A percentile compares a stretch with the other conserved stretches of the same genome.
Conservation (phyloP, 2,113 vertebrate species). For the Rhineura floridana region DNA sequence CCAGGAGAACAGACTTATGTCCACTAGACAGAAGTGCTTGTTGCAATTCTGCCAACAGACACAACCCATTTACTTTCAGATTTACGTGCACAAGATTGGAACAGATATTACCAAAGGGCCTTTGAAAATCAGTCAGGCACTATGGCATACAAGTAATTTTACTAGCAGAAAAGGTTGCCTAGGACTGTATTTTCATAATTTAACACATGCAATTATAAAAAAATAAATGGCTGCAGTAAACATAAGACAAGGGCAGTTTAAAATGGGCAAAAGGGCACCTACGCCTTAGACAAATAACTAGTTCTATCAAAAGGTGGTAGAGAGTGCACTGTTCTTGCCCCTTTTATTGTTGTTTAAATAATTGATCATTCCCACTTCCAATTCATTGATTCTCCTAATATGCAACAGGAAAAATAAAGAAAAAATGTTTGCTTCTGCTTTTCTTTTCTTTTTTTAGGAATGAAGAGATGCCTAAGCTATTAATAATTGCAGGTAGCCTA, state of each 20-base stretch:
- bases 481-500: constrained; percentile 9
- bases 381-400: constrained; percentile 37
- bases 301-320: constrained; percentile 24
- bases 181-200: constrained; percentile 41
- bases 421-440: background rate
- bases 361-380: constrained; percentile 31
- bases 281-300: constrained; percentile 39
- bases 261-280: constrained; percentile 11
- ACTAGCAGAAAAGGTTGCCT: constrained; percentile 25
- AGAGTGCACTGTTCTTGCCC: constrained; percentile 26
- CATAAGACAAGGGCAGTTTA: constrained; percentile 35
- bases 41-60: background rate
- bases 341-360: constrained; percentile 46
- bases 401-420: background rate
- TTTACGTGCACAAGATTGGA: background rate
- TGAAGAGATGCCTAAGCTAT: background rate
- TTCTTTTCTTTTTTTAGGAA: constrained; percentile 29
- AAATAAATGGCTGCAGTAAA: constrained; percentile 33
- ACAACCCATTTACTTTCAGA: constrained; percentile 10
- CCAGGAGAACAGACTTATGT: background rate
- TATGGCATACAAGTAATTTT: background rate
- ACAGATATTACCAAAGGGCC: background rate
- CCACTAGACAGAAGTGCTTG: background rate
- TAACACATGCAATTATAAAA: constrained; percentile 33
- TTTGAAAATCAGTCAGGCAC: background rate